These are phyloP conservation scores for Callospermophilus lateralis DNA, from an alignment of 2,113 vertebrate genomes.

Conservation along the genomic window DNA sequence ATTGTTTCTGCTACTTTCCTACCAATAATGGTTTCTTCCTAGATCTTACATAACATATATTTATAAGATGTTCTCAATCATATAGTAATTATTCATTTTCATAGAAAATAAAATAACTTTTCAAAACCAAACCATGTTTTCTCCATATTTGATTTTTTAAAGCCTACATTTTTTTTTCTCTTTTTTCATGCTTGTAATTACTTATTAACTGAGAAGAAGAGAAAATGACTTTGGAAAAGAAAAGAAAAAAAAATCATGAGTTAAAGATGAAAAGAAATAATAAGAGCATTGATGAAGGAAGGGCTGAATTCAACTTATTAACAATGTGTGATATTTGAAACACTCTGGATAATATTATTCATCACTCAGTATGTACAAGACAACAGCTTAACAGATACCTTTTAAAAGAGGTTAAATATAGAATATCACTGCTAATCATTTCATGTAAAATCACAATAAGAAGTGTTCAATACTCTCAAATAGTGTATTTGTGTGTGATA, in stretches of 20 bases:
- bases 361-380: neutral
- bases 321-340: neutral
- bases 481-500: fast-evolving
- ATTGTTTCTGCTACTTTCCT: neutral
- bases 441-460: neutral
- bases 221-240: neutral
- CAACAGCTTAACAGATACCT: neutral
- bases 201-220: neutral
- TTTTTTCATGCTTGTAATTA: neutral
- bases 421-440: neutral
- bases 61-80: neutral
- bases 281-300: neutral
- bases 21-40: neutral
- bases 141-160: neutral
- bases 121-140: neutral
- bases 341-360: neutral
- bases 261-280: neutral
- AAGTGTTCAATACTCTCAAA: neutral
- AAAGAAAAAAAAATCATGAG: neutral
- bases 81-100: neutral
- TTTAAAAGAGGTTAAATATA: neutral
- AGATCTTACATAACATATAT: neutral
- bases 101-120: neutral
- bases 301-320: neutral
- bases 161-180: neutral